phyloP scores from a whole-genome alignment of 2,113 vertebrate genomes.

The Acrocephalus kingi region DNA sequence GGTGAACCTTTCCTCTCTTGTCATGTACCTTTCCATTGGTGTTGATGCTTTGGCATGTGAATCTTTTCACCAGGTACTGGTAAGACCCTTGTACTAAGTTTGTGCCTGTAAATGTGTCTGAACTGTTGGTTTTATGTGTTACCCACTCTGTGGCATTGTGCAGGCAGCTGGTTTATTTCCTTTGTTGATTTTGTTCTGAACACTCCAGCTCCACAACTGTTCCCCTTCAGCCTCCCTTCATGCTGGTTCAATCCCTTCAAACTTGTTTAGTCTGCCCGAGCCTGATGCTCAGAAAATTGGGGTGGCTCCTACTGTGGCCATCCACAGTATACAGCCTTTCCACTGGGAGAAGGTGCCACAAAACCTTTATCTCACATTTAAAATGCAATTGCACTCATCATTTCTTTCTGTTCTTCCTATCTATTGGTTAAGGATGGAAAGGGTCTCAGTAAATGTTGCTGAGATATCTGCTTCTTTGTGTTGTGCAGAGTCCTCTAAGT shows the following conservation, averaged over 20 bases:
- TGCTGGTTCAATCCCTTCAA: neutral
- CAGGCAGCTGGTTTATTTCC: neutral
- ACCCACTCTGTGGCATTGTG: neutral
- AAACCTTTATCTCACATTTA: neutral
- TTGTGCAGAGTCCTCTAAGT: neutral
- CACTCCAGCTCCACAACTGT: neutral
- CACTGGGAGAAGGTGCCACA: neutral
- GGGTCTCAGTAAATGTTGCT: neutral
- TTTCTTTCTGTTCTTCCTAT: neutral
- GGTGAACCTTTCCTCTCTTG: neutral
- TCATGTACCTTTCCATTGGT: neutral
- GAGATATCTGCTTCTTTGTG: fast-evolving
- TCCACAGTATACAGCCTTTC: neutral
- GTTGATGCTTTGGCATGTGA: neutral
- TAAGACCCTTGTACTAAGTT: neutral
- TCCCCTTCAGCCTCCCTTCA: neutral
- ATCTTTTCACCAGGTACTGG: neutral
- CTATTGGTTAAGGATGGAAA: neutral
- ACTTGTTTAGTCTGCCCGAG: neutral
- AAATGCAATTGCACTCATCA: too few species aligned
- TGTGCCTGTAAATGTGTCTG: neutral
- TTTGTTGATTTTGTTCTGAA: neutral
- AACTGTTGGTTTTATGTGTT: neutral
- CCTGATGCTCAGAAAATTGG: neutral
- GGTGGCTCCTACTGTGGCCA: neutral